phyloP scores from a whole-genome alignment of 2,797 vertebrate genomes.

The Takifugu ocellatus region DNA sequence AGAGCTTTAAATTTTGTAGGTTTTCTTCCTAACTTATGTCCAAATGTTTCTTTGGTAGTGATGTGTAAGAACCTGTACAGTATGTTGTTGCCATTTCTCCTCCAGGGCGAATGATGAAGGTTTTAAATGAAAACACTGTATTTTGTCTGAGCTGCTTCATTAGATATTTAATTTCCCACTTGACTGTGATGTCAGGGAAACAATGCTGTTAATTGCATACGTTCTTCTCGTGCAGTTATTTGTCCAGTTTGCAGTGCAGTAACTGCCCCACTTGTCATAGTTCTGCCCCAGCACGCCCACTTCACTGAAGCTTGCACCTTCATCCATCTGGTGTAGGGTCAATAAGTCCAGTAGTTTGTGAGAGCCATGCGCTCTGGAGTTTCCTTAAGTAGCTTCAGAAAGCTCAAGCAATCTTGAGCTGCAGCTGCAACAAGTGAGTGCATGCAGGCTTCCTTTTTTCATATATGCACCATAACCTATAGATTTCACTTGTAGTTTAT shows the following conservation, averaged over 20 bases:
- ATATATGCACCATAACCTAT: too few species aligned
- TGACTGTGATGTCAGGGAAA: background rate
- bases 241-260: constrained; percentile 1
- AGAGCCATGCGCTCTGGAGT: constrained; percentile 4
- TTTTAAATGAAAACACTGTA: constrained; percentile 1
- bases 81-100: background rate
- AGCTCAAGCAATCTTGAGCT: constrained; percentile 13
- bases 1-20: constrained; percentile 1
- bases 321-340: constrained; percentile 5
- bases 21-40: background rate
- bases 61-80: background rate
- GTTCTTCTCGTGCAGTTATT: background rate
- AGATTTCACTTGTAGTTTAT: too few species aligned
- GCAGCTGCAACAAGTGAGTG: background rate
- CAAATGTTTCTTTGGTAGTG: background rate
- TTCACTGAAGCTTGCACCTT: background rate
- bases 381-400: constrained; percentile 8
- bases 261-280: background rate
- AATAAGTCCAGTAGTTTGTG: constrained; percentile 2
- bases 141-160: constrained; percentile 35
- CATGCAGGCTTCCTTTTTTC: background rate
- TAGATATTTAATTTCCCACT: constrained; percentile 49
- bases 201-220: background rate
- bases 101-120: too few species aligned
- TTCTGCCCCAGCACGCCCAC: background rate